Evolutionary conservation across 2,888 invertebrate species (phyloP).

Genomic region (Empis livida): DNA sequence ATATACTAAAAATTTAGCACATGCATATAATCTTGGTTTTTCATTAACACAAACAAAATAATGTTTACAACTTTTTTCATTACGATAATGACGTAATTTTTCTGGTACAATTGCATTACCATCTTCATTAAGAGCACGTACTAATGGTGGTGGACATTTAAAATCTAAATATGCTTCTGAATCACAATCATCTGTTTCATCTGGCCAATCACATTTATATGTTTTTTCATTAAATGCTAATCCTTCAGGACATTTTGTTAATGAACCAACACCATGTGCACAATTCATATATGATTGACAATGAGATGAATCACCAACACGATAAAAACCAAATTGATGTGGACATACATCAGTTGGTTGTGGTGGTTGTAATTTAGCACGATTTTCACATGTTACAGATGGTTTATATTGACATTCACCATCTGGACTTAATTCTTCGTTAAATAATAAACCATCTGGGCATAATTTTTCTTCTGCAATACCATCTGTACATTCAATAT

Average conservation of each 20-base stretch:
- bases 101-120: conserved; percentile 24
- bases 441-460: conserved; percentile 69
- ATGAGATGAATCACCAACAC: conserved; percentile 47
- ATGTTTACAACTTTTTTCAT: conserved; percentile 59
- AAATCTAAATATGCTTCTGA: conserved; percentile 67
- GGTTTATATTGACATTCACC: conserved; percentile 72
- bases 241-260: conserved; percentile 72
- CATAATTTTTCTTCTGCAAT: conserved; percentile 61
- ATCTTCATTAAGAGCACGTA: conserved; percentile 23
- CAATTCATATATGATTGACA: conserved; percentile 74
- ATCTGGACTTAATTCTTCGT: conserved; percentile 48
- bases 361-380: conserved; percentile 45
- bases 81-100: conserved; percentile 32
- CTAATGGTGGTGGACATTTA: conserved; percentile 51
- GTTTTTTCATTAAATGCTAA: conserved; percentile 60
- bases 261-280: conserved; percentile 57
- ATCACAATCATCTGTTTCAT: conserved; percentile 65
- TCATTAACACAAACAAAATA: conserved; percentile 67
- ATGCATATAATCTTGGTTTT: conserved; percentile 60
- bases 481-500: conserved; percentile 57
- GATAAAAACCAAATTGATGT: conserved; percentile 46
- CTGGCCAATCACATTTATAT: conserved; percentile 80
- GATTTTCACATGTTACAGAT: conserved; percentile 61
- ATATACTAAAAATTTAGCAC: conserved; percentile 65
- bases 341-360: conserved; percentile 63